These are phyloP conservation scores for Gymnocypris eckloni DNA, from an alignment of 2,797 vertebrate species.

Conservation along the genomic window DNA sequence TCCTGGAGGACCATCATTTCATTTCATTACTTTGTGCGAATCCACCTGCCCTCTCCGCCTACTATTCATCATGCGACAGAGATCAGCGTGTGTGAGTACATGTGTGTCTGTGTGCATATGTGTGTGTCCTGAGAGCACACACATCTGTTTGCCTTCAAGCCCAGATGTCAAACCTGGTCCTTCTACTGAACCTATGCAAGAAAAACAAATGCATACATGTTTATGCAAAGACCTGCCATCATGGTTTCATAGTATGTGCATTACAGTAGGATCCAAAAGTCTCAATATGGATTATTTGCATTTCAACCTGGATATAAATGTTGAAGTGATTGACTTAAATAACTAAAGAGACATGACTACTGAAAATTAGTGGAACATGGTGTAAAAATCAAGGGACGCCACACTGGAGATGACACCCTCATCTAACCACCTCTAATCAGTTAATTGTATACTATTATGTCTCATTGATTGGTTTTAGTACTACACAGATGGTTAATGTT, in stretches of 20 bases:
- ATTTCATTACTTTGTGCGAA: constrained; percentile 77
- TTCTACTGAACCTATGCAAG: not conserved
- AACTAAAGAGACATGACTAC: not conserved
- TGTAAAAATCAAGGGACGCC: constrained; percentile 8
- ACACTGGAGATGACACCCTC: constrained; percentile 10
- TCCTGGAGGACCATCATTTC: constrained; percentile 77
- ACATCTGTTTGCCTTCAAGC: constrained; percentile 40
- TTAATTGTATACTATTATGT: constrained; percentile 43
- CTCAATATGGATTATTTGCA: not conserved
- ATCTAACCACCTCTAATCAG: constrained; percentile 2
- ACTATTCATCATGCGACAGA: constrained; percentile 42
- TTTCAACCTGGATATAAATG: not conserved
- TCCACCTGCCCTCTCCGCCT: constrained; percentile 49
- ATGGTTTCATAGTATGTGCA: not conserved
- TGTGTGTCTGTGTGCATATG: constrained; percentile 2
- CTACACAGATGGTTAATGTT: not conserved
- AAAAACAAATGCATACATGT: not conserved
- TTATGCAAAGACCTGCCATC: not conserved
- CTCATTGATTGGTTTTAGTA: not conserved
- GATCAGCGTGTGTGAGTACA: constrained; percentile 39
- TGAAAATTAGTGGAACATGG: not conserved
- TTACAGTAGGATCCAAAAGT: not conserved
- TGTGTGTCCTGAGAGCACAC: not conserved
- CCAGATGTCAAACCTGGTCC: not conserved
- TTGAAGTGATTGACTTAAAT: not conserved